Conservation (phyloP, 2,797 vertebrate genomes). For the Sebastes minor region DNA sequence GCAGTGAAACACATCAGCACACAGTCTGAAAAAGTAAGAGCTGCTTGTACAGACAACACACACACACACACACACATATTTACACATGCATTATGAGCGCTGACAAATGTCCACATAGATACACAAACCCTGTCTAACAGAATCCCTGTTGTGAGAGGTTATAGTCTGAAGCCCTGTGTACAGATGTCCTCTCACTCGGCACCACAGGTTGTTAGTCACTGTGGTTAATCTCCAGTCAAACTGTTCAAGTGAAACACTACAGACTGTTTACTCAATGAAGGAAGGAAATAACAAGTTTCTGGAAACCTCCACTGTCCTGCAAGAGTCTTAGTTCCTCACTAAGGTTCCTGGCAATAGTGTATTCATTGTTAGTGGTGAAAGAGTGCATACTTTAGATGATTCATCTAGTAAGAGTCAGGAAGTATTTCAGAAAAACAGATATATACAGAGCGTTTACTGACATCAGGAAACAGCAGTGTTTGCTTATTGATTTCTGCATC, state of each 20-base stretch:
- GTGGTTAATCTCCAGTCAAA: neutral
- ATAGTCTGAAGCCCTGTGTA: neutral
- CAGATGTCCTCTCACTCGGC: neutral
- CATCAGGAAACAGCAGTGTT: neutral
- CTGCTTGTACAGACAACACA: neutral
- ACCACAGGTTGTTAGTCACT: neutral
- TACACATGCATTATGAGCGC: neutral
- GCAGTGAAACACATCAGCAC: neutral
- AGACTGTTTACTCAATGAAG: neutral
- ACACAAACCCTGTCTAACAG: neutral
- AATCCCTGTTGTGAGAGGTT: neutral
- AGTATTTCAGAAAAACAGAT: neutral
- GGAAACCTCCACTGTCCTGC: neutral
- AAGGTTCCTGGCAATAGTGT: neutral
- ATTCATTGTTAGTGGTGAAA: neutral
- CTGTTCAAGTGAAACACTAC: neutral
- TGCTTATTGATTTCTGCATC: neutral
- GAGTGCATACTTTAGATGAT: neutral
- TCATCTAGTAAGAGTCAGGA: neutral
- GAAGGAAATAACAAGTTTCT: neutral
- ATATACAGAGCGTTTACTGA: neutral
- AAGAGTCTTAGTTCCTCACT: neutral
- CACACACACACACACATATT: neutral
- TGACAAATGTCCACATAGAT: neutral
- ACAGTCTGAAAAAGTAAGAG: neutral